Evolutionary conservation across 2,113 vertebrate species (phyloP).

Genomic region (Orientallactaga bullata): DNA sequence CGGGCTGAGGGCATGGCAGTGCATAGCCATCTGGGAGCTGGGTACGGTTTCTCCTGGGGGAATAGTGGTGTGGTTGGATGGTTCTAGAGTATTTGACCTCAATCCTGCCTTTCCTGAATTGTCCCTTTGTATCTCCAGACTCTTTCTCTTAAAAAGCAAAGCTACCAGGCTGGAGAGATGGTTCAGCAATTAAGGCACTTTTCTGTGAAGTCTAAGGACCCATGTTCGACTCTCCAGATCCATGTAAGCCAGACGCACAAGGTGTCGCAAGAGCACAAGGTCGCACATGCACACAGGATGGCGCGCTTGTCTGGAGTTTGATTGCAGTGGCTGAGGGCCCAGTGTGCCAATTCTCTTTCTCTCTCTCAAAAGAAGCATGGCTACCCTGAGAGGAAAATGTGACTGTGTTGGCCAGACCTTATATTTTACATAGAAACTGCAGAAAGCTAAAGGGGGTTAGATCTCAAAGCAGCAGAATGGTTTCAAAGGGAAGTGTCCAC

Average conservation of each 20-base stretch:
- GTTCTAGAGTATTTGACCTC: neutral
- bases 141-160: neutral
- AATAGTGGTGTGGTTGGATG: neutral
- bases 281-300: too few relatives aligned
- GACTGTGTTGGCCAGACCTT: neutral
- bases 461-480: neutral
- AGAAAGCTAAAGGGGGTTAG: neutral
- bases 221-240: too few relatives aligned
- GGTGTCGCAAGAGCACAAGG: too few relatives aligned
- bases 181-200: too few relatives aligned
- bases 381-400: neutral
- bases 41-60: neutral
- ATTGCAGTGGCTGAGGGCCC: too few relatives aligned
- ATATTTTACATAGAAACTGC: neutral
- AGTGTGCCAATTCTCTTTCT: neutral
- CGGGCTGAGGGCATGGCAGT: neutral
- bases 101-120: too few relatives aligned
- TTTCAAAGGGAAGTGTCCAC: too few relatives aligned
- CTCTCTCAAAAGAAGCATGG: neutral
- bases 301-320: too few relatives aligned
- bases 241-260: too few relatives aligned
- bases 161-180: too few relatives aligned
- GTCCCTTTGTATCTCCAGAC: neutral
- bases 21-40: neutral
- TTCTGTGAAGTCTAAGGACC: too few relatives aligned